These are phyloP conservation scores for Conus betulinus DNA, from an alignment of 1,140 invertebrate species.

Conservation along the genomic window DNA sequence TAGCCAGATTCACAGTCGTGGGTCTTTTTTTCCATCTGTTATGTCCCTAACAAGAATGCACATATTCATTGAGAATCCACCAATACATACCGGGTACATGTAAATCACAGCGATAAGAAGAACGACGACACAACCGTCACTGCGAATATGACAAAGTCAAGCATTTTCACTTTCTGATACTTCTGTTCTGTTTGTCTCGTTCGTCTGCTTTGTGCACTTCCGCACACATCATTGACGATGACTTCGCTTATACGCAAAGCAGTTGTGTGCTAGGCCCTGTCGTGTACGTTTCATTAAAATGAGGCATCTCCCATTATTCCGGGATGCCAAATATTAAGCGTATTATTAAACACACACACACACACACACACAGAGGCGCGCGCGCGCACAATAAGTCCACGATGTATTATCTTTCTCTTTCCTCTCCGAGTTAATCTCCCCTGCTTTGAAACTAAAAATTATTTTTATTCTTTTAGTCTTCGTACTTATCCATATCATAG, in stretches of 20 bases:
- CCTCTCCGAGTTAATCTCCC: too few relatives aligned
- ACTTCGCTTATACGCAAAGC: not conserved
- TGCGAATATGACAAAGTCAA: slow-evolving; percentile 31
- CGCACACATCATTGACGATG: slow-evolving; percentile 4
- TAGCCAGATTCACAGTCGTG: not conserved
- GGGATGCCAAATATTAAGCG: too few relatives aligned
- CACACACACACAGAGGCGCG: too few relatives aligned
- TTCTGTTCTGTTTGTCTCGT: not conserved
- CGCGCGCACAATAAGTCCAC: too few relatives aligned
- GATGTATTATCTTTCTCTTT: too few relatives aligned
- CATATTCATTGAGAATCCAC: not conserved
- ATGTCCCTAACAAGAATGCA: not conserved
- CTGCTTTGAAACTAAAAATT: too few relatives aligned
- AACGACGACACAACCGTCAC: slow-evolving; percentile 18
- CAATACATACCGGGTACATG: slow-evolving; percentile 25
- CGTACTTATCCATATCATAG: too few relatives aligned
- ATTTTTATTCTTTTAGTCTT: too few relatives aligned
- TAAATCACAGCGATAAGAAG: slow-evolving; percentile 25
- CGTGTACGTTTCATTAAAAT: not conserved
- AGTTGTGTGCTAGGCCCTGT: not conserved
- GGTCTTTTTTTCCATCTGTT: not conserved
- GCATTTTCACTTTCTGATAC: not conserved
- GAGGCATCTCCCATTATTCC: too few relatives aligned
- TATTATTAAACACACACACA: too few relatives aligned
- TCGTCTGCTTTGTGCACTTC: slow-evolving; percentile 15